Evolutionary conservation across 2,888 invertebrate species (phyloP).

Genomic region (Rhogogaster chlorosoma): DNA sequence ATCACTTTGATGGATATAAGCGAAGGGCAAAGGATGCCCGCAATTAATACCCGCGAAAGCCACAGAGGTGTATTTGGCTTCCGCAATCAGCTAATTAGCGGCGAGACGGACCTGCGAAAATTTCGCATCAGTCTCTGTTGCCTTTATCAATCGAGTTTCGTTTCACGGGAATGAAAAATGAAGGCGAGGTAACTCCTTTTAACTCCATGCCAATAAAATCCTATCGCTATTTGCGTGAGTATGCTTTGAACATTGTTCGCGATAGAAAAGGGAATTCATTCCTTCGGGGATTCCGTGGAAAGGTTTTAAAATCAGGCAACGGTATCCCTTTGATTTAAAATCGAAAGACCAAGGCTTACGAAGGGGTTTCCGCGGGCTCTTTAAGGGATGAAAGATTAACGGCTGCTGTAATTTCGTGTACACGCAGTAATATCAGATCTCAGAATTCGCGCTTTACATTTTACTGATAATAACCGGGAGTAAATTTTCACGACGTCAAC

Average conservation of each 20-base stretch:
- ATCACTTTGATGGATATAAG: background rate
- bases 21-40: conserved; percentile 6
- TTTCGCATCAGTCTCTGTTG: background rate
- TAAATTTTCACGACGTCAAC: background rate
- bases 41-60: conserved; percentile 17
- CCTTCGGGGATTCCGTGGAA: background rate
- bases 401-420: background rate
- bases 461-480: background rate
- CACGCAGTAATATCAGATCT: background rate
- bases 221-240: background rate
- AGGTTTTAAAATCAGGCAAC: background rate
- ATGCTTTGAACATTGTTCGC: conserved; percentile 16
- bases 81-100: conserved; percentile 13
- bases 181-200: background rate
- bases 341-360: background rate
- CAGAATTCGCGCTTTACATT: background rate
- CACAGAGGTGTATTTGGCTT: conserved; percentile 25
- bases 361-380: background rate
- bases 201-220: background rate
- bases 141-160: background rate
- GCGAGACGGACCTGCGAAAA: conserved; percentile 1
- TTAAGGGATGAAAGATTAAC: background rate
- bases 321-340: conserved; percentile 27
- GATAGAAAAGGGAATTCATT: conserved; percentile 9
- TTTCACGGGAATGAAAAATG: background rate